A percentile compares a stretch with the other conserved stretches of the same genome.
Conservation (phyloP, 1,140 invertebrate genomes). For the Globodera ellingtonae region DNA sequence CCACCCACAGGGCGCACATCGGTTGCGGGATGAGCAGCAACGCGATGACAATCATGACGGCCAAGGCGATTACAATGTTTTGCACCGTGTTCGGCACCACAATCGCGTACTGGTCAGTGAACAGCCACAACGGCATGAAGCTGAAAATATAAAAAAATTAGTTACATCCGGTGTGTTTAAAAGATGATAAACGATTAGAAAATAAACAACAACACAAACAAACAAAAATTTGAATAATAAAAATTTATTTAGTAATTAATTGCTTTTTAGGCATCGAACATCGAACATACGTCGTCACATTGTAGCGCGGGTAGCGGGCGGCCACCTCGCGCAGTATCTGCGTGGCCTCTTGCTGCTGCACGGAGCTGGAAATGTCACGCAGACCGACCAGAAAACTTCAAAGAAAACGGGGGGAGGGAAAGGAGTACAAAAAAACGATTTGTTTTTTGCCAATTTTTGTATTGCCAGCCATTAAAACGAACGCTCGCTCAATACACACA, state of each 20-base stretch:
- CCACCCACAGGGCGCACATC: slow-evolving; percentile 88
- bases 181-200: too few species aligned
- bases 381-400: slow-evolving; percentile 61
- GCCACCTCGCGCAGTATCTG: slow-evolving; percentile 70
- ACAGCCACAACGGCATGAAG: slow-evolving; percentile 91
- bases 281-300: slow-evolving; percentile 76
- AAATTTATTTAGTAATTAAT: too few species aligned
- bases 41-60: slow-evolving; percentile 93
- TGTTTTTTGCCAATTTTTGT: not conserved
- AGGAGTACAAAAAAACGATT: not conserved
- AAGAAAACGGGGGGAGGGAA: slow-evolving; percentile 17
- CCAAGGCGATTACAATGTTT: slow-evolving; percentile 84
- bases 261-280: too few species aligned
- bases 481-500: not conserved
- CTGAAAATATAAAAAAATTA: slow-evolving; percentile 70
- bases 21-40: slow-evolving; percentile 93
- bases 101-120: slow-evolving; percentile 75
- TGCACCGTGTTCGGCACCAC: slow-evolving; percentile 75
- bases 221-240: too few species aligned
- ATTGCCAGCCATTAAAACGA: not conserved
- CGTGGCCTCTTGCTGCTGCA: slow-evolving; percentile 60
- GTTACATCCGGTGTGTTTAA: too few species aligned
- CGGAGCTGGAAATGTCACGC: slow-evolving; percentile 60
- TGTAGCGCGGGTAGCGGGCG: slow-evolving; percentile 76
- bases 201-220: too few species aligned